phyloP scores from a whole-genome alignment of 2,113 vertebrate genomes.

The Oreochromis niloticus region DNA sequence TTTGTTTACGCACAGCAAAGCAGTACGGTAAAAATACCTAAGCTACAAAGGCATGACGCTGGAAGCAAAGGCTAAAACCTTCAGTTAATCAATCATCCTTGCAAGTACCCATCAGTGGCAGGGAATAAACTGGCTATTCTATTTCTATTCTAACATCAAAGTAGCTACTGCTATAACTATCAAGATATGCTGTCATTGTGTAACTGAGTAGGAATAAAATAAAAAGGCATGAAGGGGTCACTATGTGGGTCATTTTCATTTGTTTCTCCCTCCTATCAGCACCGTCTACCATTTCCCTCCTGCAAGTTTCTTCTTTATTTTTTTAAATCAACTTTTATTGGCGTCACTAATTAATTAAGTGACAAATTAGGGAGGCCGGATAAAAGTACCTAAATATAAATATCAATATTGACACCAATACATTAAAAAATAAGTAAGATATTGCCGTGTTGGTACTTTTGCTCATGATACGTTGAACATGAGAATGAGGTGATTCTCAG shows the following conservation, averaged over 20 bases:
- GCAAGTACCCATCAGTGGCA: neutral
- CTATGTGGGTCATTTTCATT: neutral
- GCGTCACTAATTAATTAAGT: neutral
- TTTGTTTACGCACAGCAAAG: neutral
- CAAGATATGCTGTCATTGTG: fast-evolving
- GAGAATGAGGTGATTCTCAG: neutral
- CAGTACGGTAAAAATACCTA: neutral
- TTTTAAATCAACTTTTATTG: neutral
- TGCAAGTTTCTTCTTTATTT: fast-evolving
- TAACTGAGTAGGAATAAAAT: neutral
- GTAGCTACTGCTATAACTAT: neutral
- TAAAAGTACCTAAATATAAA: neutral
- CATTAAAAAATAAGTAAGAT: neutral
- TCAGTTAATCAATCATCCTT: neutral
- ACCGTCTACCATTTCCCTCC: neutral
- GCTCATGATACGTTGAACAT: neutral
- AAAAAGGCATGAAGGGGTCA: neutral
- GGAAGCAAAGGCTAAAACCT: neutral
- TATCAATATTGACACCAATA: neutral
- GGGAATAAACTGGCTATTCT: neutral
- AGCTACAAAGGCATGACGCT: neutral
- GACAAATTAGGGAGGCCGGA: neutral
- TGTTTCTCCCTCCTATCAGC: neutral
- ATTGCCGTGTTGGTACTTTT: neutral
- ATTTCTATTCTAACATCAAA: neutral